Percentiles rank a stretch among this genome's conserved stretches.
Evolutionary conservation across 2,888 invertebrate species (phyloP).

Genomic region (Criorhina ranunculi): DNA sequence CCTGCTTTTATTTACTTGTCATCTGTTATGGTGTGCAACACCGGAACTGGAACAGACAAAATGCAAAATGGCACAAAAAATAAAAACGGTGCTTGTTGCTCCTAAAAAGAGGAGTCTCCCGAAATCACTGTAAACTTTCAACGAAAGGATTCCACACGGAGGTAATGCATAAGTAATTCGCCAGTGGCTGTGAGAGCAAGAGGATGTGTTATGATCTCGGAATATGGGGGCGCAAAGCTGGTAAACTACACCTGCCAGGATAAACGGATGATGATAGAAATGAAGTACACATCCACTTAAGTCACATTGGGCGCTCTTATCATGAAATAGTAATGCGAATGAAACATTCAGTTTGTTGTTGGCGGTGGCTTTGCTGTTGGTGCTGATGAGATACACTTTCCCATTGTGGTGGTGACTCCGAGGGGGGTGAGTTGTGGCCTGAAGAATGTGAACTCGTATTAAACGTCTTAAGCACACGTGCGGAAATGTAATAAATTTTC

Average conservation of each 20-base stretch:
- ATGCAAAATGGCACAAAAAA: conserved; percentile 42
- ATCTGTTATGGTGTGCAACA: conserved; percentile 39
- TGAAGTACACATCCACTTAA: conserved; percentile 73
- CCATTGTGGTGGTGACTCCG: conserved; percentile 22
- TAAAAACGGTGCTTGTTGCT: conserved; percentile 25
- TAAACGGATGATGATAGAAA: conserved; percentile 72
- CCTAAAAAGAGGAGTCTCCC: not conserved
- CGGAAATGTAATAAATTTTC: conserved; percentile 58
- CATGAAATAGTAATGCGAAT: conserved; percentile 73
- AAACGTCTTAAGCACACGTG: conserved; percentile 61
- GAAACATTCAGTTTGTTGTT: conserved; percentile 51
- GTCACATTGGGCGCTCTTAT: conserved; percentile 69
- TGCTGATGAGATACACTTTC: conserved; percentile 13
- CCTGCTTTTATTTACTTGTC: conserved; percentile 19
- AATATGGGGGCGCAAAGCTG: conserved; percentile 30
- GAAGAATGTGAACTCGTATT: conserved; percentile 46
- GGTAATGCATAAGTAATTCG: conserved; percentile 62
- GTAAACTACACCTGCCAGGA: conserved; percentile 65
- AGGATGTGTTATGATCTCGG: conserved; percentile 50
- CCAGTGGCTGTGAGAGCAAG: conserved; percentile 17
- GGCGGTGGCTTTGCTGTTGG: conserved; percentile 4
- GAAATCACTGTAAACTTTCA: conserved; percentile 15
- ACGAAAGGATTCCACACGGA: not conserved
- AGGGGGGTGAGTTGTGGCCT: conserved; percentile 33
- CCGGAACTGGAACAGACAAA: conserved; percentile 44